Evolutionary conservation across 2,888 invertebrate genomes (phyloP), one percentile per base, ranked within the genome.

Genomic region (Cryptophagus acutangulus): DNA sequence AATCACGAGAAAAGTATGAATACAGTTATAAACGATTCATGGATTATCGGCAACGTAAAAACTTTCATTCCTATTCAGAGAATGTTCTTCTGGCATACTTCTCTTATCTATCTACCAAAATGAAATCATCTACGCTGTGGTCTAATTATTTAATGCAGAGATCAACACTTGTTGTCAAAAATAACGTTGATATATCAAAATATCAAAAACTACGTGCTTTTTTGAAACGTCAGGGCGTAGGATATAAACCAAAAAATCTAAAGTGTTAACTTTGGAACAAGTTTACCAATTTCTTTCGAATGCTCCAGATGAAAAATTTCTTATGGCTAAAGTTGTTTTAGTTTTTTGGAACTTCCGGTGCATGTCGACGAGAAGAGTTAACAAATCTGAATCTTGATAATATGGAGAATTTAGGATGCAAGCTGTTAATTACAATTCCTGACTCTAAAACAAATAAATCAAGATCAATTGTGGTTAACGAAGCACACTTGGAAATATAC

Each of bases 191-290:
- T 37, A 33, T 46, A 13, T 14, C 12, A 17, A 43, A 43, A 18
- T 36, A 17, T 20, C 5, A 13, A 8, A 46, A 40, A 36, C 13
- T 46, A 33, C 5, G 3, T 13, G 28, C 33, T 1, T 42, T 34
- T 31, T 33, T 42, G 29, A 46, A 42, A 36, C 16, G 33, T 2
- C 28, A 46, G 33, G 10, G 6, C 28, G 26, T 14, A 12, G 43
- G 40, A 1, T 46, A 46, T 36, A 31, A 24, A 37, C 26, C 42
- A 8, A 45, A 43, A 42, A 40, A 33, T 40, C 29, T 4, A 35
- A 30, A 20, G 26, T 40, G 20, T 25, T 43, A 25, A 43, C 18
- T 15, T 5, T n/a, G 12, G 25, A 33, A 33, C 15, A 39, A 39
- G 17, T 43, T 14, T 30, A 40, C 24, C 5, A 39, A 25, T 39